Percentiles rank a stretch among this genome's conserved stretches.
phyloP scores from a whole-genome alignment of 2,113 vertebrate genomes.

The Cygnus buccinator region DNA sequence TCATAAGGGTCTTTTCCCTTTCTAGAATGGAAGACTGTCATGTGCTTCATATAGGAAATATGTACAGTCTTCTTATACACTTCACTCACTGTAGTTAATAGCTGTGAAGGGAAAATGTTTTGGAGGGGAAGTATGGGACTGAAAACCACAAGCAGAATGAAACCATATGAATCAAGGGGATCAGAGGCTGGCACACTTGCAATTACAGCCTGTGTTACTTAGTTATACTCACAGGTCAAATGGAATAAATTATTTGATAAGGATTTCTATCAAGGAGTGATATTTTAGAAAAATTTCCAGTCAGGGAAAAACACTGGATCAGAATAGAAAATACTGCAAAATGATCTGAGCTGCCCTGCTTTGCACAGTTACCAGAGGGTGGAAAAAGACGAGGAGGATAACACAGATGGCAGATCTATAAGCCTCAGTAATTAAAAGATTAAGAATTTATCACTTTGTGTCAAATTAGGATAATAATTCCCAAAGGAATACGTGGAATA shows the following conservation, averaged over 20 bases:
- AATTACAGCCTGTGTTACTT: neutral
- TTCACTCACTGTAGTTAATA: neutral
- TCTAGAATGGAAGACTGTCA: neutral
- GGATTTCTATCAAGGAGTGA: neutral
- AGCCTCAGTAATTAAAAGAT: neutral
- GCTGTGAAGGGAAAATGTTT: neutral
- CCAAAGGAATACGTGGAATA: neutral
- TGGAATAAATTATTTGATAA: neutral
- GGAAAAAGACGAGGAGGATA: neutral
- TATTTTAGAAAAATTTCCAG: neutral
- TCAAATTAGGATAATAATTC: neutral
- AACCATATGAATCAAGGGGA: neutral
- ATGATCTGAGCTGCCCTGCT: neutral
- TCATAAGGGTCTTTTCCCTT: neutral
- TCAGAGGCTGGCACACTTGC: neutral
- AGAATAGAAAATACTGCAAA: neutral
- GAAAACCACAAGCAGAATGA: neutral
- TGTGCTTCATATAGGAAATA: neutral
- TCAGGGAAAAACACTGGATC: neutral
- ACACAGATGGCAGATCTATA: neutral
- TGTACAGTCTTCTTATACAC: neutral
- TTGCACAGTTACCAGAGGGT: neutral
- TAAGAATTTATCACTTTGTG: neutral
- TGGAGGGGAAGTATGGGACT: neutral
- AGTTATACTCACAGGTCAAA: neutral